These are phyloP conservation scores for Andrena trimmerana DNA, from an alignment of 2,888 invertebrate genomes.

Conservation along the genomic window DNA sequence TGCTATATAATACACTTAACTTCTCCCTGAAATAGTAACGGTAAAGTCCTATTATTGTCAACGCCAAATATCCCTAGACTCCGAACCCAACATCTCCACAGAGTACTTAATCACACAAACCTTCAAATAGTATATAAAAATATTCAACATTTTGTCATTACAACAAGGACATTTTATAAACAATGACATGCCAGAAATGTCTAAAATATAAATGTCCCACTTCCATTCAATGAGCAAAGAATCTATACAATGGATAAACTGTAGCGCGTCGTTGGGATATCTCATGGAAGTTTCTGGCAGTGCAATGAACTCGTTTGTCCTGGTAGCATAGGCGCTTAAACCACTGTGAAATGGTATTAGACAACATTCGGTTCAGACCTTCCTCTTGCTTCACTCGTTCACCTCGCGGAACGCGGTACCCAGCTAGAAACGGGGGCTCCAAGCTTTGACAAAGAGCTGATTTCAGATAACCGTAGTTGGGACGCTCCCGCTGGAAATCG, in stretches of 20 bases:
- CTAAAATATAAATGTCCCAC: neutral
- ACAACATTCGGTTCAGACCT: neutral
- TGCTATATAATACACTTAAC: no score
- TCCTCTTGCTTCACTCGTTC: neutral
- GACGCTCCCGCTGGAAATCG: slow-evolving; percentile 16
- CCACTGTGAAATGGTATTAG: neutral
- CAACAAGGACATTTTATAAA: no score
- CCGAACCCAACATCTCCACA: no score
- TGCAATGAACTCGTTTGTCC: neutral
- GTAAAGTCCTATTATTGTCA: no score
- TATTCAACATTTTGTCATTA: no score
- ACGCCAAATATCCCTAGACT: no score
- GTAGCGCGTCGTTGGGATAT: no score
- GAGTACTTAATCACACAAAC: no score
- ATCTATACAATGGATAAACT: neutral
- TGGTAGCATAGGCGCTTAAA: neutral
- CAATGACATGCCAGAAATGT: no score
- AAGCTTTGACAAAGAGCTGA: slow-evolving; percentile 34
- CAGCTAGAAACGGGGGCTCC: neutral
- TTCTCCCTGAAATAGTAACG: no score
- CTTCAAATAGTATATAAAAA: no score
- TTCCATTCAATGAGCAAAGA: neutral
- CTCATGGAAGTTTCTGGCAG: neutral
- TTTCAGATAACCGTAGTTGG: slow-evolving; percentile 61
- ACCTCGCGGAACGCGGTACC: neutral